Conservation (phyloP, 2,888 invertebrate species). For the Macrosoma leucophasiata region DNA sequence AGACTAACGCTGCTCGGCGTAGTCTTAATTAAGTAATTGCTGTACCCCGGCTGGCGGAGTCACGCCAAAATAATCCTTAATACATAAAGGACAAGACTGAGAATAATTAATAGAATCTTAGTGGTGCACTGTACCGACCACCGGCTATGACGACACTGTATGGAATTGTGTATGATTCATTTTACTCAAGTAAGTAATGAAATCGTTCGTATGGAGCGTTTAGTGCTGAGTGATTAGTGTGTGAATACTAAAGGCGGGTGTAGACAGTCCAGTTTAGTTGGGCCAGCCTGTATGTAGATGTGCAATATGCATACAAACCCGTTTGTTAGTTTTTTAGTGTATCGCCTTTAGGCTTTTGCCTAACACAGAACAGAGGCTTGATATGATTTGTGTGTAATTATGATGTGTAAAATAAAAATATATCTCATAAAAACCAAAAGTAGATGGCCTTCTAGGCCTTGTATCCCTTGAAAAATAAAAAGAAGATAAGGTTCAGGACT, state of each 20-base stretch:
- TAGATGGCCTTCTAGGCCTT: too few species aligned
- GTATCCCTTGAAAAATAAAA: neutral
- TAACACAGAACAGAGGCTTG: too few species aligned
- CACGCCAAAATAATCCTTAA: conserved; percentile 11
- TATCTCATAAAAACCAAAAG: too few species aligned
- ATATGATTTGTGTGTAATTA: too few species aligned
- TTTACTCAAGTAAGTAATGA: conserved; percentile 24
- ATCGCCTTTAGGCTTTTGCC: too few species aligned
- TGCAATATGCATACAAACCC: too few species aligned
- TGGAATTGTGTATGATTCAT: conserved; percentile 26
- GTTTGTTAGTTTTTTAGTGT: too few species aligned
- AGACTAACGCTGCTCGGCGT: conserved; percentile 40
- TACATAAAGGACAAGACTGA: conserved; percentile 2
- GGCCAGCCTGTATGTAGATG: too few species aligned
- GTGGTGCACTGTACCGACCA: conserved; percentile 15
- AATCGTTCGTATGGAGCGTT: conserved; percentile 16
- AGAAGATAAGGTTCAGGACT: conserved; percentile 40
- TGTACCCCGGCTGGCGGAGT: conserved; percentile 23
- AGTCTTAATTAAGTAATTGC: conserved; percentile 61
- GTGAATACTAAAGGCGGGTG: too few species aligned
- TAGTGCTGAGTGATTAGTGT: too few species aligned
- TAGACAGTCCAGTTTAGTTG: too few species aligned
- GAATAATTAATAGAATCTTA: neutral
- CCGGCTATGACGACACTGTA: conserved; percentile 22
- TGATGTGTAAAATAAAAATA: too few species aligned